These are phyloP conservation scores for Ciconia boyciana DNA, from an alignment of 2,113 vertebrate genomes.

Conservation along the genomic window DNA sequence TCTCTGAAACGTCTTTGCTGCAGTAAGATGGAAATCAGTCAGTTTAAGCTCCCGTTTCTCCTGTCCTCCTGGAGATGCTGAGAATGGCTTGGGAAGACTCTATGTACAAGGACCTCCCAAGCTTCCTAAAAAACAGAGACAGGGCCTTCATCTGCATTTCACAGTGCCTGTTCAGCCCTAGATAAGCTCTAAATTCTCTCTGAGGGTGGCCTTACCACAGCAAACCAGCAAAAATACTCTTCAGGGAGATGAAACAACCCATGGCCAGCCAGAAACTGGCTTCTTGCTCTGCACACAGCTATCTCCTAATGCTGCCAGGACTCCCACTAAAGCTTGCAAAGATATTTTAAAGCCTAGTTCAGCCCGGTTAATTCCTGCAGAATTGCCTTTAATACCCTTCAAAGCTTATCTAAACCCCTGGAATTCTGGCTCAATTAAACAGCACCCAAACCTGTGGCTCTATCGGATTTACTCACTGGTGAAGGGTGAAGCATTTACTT, in stretches of 20 bases:
- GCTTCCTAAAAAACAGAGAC: background rate
- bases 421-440: slow-evolving; percentile 57
- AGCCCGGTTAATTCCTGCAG: slow-evolving; percentile 48
- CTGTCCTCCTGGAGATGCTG: background rate
- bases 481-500: background rate
- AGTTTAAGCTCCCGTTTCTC: background rate
- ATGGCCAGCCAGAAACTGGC: background rate
- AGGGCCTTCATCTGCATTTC: background rate
- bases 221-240: background rate
- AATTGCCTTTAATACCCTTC: slow-evolving; percentile 58
- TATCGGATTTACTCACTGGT: background rate
- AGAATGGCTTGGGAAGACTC: background rate
- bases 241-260: background rate
- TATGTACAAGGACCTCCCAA: background rate
- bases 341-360: slow-evolving; percentile 63
- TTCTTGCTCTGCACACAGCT: slow-evolving; percentile 2
- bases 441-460: slow-evolving; percentile 30
- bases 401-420: slow-evolving; percentile 52
- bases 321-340: slow-evolving; percentile 43
- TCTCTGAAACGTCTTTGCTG: background rate
- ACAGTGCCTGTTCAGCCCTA: background rate
- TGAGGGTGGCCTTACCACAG: background rate
- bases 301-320: slow-evolving; percentile 30
- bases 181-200: slow-evolving; percentile 23
- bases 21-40: background rate